Percentiles rank a stretch among this genome's conserved stretches.
Conservation (phyloP, 2,113 vertebrate species). For the Engraulis encrasicolus region DNA sequence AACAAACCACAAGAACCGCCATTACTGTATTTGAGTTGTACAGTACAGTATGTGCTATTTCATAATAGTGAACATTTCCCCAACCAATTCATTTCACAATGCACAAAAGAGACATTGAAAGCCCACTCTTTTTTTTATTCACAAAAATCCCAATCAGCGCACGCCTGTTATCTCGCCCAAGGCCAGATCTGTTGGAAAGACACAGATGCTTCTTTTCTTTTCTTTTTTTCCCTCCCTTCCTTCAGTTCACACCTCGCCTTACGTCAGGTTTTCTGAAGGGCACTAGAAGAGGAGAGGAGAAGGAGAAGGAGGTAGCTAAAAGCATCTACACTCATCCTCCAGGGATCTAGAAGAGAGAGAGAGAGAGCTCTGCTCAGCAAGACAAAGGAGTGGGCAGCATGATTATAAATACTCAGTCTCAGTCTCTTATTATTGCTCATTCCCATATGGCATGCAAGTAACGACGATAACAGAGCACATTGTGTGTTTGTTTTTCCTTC, state of each 20-base stretch:
- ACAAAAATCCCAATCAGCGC: background rate
- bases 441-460: background rate
- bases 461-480: too few species aligned
- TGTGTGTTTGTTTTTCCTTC: background rate
- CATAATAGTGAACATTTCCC: too few species aligned
- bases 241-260: background rate
- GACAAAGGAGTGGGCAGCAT: background rate
- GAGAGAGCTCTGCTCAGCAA: background rate
- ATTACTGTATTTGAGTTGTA: background rate
- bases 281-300: background rate
- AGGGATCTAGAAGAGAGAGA: background rate
- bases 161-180: background rate
- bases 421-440: background rate
- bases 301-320: background rate
- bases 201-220: background rate
- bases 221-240: background rate
- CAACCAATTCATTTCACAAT: too few species aligned
- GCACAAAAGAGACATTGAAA: too few species aligned
- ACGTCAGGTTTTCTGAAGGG: background rate
- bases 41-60: background rate
- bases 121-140: too few species aligned
- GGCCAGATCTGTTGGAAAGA: background rate
- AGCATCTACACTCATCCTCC: conserved; percentile 1
- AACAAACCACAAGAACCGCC: background rate
- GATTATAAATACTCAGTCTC: background rate